Conservation (phyloP, 2,113 vertebrate species). For the Alces alces region DNA sequence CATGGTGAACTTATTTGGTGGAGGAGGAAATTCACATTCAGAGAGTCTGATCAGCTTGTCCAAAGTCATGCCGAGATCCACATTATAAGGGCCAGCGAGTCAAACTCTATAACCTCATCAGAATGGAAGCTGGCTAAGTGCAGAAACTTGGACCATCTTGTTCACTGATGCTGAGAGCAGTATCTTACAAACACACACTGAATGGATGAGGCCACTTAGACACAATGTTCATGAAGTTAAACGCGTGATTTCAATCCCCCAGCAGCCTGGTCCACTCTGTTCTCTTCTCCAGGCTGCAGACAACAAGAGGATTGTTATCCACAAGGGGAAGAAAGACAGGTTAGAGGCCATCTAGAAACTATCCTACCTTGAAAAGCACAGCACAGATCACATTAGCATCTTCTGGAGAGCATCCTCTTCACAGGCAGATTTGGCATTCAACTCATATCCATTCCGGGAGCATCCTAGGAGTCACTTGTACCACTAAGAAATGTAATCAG, state of each 20-base stretch:
- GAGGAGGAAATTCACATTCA: not conserved
- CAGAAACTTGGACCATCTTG: not conserved
- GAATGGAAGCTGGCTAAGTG: fast-evolving
- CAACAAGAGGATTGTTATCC: not conserved
- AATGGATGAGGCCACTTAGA: too few relatives aligned
- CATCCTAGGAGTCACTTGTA: not conserved
- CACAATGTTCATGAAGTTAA: not conserved
- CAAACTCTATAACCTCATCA: not conserved
- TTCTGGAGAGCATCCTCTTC: not conserved
- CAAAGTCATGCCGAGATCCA: not conserved
- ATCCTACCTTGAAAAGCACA: not conserved
- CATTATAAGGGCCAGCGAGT: not conserved
- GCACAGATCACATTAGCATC: not conserved
- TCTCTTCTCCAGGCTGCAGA: not conserved
- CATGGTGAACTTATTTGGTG: not conserved
- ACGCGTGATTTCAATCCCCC: not conserved
- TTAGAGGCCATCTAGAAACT: not conserved
- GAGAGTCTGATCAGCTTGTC: not conserved
- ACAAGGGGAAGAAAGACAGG: not conserved
- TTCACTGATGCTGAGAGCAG: not conserved
- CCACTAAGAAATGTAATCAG: not conserved
- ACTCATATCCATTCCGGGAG: not conserved
- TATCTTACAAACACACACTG: not conserved
- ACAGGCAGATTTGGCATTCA: not conserved
- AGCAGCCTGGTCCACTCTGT: too few relatives aligned